Evolutionary conservation across 2,888 invertebrate genomes (phyloP), one percentile per base, ranked within the genome.

Genomic region (Poecilobothrus nobilitatus): DNA sequence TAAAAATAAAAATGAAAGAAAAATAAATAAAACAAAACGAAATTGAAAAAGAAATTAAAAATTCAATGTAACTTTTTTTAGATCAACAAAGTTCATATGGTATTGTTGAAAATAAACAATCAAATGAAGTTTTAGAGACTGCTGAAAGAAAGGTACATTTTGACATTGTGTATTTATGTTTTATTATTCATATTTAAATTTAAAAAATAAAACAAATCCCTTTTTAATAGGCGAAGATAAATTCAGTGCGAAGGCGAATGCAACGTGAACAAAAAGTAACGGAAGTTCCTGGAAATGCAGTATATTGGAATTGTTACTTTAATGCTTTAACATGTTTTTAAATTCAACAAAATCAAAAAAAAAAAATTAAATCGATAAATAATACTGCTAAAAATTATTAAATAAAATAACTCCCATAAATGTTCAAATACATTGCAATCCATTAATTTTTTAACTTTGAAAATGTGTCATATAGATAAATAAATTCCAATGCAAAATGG

Each of bases 271-370:
- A 53, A 2, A 53, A 53, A 53, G n/a, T 15, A n/a, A n/a, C 15
- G 1, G 53, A 53, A 53, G 15, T 6, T 18, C 15, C 15, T n/a
- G 53, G 53, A 53, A 53, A n/a, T 18, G 6, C 18, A 53, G 2
- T 53, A 53, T n/a, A 53, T 53, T 53, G 53, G 53, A 53, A 53
- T n/a, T 53, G 53, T 53, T 53, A 53, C n/a, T 53, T 53, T 53
- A 53, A 53, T 53, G 53, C 53, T 12, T 53, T 53, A 53, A 53
- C 53, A 18, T 53, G 53, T 18, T 53, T 53, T n/a, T 53, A 53
- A 53, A 53, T 2, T 12, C 18, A 53, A 4, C 8, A 10, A 12
- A 37, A 4, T 10, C 34, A 34, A 34, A 34, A 34, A 37, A 37
- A 7, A 5, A 37, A 12, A 53, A 2, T 53, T 27, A 4, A 27